Conservation (phyloP, 2,113 vertebrate species). For the Oncorhynchus kisutch region DNA sequence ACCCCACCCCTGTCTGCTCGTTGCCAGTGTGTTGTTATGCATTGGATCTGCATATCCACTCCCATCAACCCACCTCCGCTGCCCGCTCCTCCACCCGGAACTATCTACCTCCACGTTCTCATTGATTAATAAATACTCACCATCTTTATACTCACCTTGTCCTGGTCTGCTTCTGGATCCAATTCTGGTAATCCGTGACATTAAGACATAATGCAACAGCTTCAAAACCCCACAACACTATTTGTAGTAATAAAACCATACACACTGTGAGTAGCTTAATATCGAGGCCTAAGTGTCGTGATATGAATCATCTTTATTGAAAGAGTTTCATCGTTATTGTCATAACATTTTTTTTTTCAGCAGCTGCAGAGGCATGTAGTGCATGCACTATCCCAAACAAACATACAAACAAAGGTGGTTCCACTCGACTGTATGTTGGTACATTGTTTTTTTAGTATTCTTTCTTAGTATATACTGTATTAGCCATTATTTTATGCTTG, state of each 20-base stretch:
- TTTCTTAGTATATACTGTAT: slow-evolving; percentile 19
- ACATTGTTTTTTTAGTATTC: slow-evolving; percentile 5
- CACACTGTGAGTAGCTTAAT: not conserved
- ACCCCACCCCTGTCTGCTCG: too few relatives aligned
- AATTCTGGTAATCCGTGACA: too few relatives aligned
- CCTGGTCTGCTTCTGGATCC: too few relatives aligned
- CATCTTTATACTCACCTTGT: too few relatives aligned
- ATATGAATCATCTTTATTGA: slow-evolving; percentile 11
- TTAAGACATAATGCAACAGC: too few relatives aligned
- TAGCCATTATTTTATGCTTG: slow-evolving; percentile 15
- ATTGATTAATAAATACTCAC: too few relatives aligned
- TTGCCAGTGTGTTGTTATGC: too few relatives aligned
- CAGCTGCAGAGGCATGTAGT: not conserved
- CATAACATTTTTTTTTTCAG: not conserved
- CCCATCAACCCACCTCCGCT: too few relatives aligned
- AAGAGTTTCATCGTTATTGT: not conserved
- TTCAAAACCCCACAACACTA: not conserved
- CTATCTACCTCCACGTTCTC: too few relatives aligned
- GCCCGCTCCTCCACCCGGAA: too few relatives aligned
- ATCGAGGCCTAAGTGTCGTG: not conserved
- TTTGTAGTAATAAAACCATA: not conserved
- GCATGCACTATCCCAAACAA: slow-evolving; percentile 74
- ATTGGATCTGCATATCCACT: too few relatives aligned
- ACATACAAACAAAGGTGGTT: slow-evolving; percentile 39
- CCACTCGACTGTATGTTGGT: not conserved